Evolutionary conservation across 2,113 vertebrate genomes (phyloP).

Genomic region (Notarius lentiginosus): DNA sequence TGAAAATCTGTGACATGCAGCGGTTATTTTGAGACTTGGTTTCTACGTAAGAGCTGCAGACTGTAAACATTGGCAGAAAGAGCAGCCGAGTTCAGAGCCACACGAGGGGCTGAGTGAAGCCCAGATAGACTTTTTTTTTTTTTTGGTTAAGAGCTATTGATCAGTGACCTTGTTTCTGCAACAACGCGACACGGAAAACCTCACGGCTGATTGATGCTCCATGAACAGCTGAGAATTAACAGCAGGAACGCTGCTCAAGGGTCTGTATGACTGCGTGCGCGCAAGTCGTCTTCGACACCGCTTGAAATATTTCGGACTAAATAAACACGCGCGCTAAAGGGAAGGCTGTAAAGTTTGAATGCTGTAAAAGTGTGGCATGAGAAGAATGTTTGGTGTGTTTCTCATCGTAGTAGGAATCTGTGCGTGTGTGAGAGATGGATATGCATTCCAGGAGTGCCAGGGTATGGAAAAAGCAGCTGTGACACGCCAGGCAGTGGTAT

Average conservation of each 20-base stretch:
- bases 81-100: background rate
- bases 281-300: background rate
- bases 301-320: background rate
- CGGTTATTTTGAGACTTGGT: conserved; percentile 34
- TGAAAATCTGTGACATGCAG: conserved; percentile 1
- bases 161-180: conserved; percentile 60
- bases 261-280: conserved; percentile 16
- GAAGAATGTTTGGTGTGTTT: background rate
- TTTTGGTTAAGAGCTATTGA: conserved; percentile 61
- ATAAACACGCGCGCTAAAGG: background rate
- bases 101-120: background rate
- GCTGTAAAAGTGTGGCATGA: background rate
- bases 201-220: background rate
- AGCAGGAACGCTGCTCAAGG: background rate
- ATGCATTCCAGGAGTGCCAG: conserved; percentile 6
- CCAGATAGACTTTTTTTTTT: conserved; percentile 1
- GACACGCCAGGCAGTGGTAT: conserved; percentile 22
- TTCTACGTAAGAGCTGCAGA: conserved; percentile 28
- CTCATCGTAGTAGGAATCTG: background rate
- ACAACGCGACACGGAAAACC: conserved; percentile 4
- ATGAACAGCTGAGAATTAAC: background rate
- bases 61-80: conserved; percentile 15
- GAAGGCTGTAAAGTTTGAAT: background rate
- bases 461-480: conserved; percentile 14
- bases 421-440: background rate